Percentiles rank a stretch among this genome's conserved stretches.
Conservation (phyloP, 2,888 invertebrate genomes). For the Argynnis bischoffii region DNA sequence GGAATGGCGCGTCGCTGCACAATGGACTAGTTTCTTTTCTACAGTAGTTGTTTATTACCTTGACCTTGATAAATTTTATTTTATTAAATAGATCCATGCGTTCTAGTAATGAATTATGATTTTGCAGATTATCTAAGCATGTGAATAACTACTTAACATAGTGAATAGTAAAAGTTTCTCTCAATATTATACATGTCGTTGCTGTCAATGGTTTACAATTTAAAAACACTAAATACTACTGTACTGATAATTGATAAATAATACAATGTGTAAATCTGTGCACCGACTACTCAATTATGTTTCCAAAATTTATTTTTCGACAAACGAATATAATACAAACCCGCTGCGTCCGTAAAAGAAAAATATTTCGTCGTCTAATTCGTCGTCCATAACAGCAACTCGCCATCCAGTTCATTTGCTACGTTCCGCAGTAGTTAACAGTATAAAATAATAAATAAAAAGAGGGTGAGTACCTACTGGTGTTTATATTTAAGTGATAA, state of each 20-base stretch:
- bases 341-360: slow-evolving; percentile 67
- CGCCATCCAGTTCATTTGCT: slow-evolving; percentile 52
- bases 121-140: slow-evolving; percentile 12
- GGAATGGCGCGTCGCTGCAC: slow-evolving; percentile 40
- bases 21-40: slow-evolving; percentile 34
- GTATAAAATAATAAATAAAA: neutral
- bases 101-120: slow-evolving; percentile 29
- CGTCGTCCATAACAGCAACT: slow-evolving; percentile 65
- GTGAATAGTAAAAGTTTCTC: neutral
- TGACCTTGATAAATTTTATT: slow-evolving; percentile 28
- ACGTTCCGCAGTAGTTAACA: slow-evolving; percentile 15
- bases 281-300: slow-evolving; percentile 26
- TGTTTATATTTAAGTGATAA: slow-evolving; percentile 27
- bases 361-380: slow-evolving; percentile 70
- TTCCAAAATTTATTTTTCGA: slow-evolving; percentile 28
- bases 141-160: neutral
- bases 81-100: slow-evolving; percentile 26
- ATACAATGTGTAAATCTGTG: slow-evolving; percentile 24
- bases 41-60: slow-evolving; percentile 25
- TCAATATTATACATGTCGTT: slow-evolving; percentile 7
- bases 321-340: slow-evolving; percentile 61
- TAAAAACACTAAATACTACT: slow-evolving; percentile 20
- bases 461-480: slow-evolving; percentile 20
- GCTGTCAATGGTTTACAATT: slow-evolving; percentile 3
- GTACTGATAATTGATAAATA: slow-evolving; percentile 17